Conservation (phyloP, 2,113 vertebrate genomes). For the Meles meles region DNA sequence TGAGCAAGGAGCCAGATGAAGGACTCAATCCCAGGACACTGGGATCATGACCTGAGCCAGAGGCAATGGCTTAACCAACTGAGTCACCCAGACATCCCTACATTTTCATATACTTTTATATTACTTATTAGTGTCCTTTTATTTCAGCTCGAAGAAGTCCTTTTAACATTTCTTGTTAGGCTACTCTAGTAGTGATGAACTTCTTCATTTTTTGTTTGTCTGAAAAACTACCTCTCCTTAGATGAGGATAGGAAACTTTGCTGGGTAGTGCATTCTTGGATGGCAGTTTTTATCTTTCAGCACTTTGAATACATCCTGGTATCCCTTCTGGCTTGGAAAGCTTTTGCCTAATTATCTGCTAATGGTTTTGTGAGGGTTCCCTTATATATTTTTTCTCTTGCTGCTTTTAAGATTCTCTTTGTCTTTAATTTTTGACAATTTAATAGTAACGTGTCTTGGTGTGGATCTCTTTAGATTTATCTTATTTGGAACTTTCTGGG, state of each 20-base stretch:
- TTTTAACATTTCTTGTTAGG: background rate
- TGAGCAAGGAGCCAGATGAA: too few relatives aligned
- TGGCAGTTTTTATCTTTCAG: background rate
- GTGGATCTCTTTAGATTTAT: background rate
- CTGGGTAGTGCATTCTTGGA: background rate
- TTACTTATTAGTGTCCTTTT: background rate
- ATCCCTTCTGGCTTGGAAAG: background rate
- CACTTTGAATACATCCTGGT: background rate
- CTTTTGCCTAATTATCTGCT: background rate
- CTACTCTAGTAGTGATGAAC: background rate
- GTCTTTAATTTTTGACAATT: background rate
- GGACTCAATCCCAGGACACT: too few relatives aligned
- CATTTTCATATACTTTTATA: background rate
- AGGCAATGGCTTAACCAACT: too few relatives aligned
- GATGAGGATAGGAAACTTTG: background rate
- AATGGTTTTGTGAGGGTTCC: background rate
- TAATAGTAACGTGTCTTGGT: background rate
- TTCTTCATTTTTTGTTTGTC: background rate
- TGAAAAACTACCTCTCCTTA: background rate
- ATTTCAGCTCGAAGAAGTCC: background rate
- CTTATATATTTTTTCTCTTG: background rate
- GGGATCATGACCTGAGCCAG: too few relatives aligned
- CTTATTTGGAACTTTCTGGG: background rate
- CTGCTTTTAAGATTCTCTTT: background rate
- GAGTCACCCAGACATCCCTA: too few relatives aligned